Evolutionary conservation across 2,888 invertebrate genomes (phyloP), one percentile per base, ranked within the genome.

Genomic region (Rhopalosiphum nymphaeae): DNA sequence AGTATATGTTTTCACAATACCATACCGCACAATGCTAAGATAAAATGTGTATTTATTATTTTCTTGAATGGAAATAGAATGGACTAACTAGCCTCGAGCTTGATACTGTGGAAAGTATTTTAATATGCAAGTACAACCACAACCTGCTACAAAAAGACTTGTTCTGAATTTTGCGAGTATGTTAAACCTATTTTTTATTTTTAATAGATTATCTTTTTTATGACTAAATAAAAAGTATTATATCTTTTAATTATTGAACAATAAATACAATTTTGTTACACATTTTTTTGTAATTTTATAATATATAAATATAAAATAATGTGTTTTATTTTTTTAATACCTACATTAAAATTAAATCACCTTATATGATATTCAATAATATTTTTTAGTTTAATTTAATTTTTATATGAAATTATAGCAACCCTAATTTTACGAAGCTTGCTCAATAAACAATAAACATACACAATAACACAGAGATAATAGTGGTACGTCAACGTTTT

Each of bases 401-500:
- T 46, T 1, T 49, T 11, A 11, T 49, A 49, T 13, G 49, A 49
- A 49, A 49, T 46, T 46, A 46, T 7, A 46, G 9, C 44, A 46
- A 46, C 44, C 7, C 49, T 11, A 53, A 13, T 53, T 53, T 53
- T 53, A n/a, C n/a, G 21, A 36, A 67, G 21, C 21, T 21, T 78
- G 36, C 0, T 5, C 36, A 29, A 89, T 36, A 10, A 44, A 7
- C n/a, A 57, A 89, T 25, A 9, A 25, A 89, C 87, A 1, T 46
- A 91, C 96, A 29, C 96, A 95, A 29, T 96, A 96, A 1, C 96
- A 95, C 25, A 97, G 95, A 11, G 96, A 96, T 94, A 97, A 96
- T 2, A 97, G 96, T 0, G 97, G 97, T 94, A 97, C 96, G 5
- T 96, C 96, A 92, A 97, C 96, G 44, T 97, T 97, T 90, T 97